These are phyloP conservation scores for Morpho achilles DNA, from an alignment of 2,888 invertebrate species.

Conservation along the genomic window DNA sequence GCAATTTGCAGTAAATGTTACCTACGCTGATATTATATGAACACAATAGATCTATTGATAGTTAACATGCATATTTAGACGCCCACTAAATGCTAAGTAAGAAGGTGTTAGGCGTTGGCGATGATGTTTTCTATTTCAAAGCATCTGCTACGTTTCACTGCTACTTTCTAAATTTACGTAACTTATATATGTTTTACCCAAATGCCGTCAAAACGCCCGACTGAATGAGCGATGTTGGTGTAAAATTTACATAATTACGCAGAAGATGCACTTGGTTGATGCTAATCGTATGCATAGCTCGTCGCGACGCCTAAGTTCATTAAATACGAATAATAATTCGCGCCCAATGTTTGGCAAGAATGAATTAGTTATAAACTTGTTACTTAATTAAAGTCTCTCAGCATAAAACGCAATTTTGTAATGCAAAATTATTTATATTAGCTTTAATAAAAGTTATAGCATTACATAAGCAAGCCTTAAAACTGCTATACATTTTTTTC, in stretches of 20 bases:
- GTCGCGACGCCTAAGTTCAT: conserved; percentile 42
- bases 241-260: conserved; percentile 58
- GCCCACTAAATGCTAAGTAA: conserved; percentile 31
- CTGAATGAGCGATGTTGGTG: conserved; percentile 48
- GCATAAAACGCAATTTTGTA: conserved; percentile 14
- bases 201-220: conserved; percentile 41
- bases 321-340: conserved; percentile 39
- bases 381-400: conserved; percentile 18
- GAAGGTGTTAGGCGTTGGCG: conserved; percentile 6
- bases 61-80: conserved; percentile 52
- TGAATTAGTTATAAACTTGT: conserved; percentile 26
- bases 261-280: conserved; percentile 51
- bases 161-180: conserved; percentile 22
- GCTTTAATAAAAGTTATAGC: conserved; percentile 6
- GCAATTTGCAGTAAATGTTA: conserved; percentile 49
- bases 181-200: conserved; percentile 24
- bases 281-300: conserved; percentile 56
- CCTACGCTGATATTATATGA: conserved; percentile 36
- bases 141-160: conserved; percentile 20
- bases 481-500: too few relatives aligned
- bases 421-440: conserved; percentile 9
- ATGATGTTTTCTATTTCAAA: conserved; percentile 15
- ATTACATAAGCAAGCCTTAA: too few relatives aligned
- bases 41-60: conserved; percentile 34
- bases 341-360: conserved; percentile 27